These are phyloP conservation scores for Clitarchus hookeri DNA, from an alignment of 2,888 invertebrate species.

Conservation along the genomic window DNA sequence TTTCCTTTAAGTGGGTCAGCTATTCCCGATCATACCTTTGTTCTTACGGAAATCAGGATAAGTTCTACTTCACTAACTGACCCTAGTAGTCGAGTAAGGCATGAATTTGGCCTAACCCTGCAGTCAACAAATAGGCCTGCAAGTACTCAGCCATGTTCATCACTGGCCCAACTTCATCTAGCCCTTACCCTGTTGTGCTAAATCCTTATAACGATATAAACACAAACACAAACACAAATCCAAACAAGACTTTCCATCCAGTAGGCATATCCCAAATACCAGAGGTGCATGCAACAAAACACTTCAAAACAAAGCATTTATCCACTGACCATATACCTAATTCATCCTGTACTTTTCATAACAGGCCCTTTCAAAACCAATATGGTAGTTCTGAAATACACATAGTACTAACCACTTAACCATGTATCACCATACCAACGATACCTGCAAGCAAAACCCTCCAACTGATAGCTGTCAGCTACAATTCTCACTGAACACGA, in stretches of 20 bases:
- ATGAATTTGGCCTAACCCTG: too few relatives aligned
- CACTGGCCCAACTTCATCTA: background rate
- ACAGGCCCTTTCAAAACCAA: too few relatives aligned
- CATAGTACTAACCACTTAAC: too few relatives aligned
- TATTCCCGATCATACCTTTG: constrained; percentile 25
- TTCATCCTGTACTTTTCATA: too few relatives aligned
- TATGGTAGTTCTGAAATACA: too few relatives aligned
- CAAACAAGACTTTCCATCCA: constrained; percentile 15
- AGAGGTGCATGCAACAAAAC: background rate
- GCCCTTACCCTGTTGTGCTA: background rate
- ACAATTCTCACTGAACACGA: constrained; percentile 1
- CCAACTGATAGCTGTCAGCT: too few relatives aligned
- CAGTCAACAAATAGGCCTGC: background rate
- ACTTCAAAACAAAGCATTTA: background rate
- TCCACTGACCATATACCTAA: too few relatives aligned
- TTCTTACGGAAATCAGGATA: background rate
- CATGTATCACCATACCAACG: too few relatives aligned
- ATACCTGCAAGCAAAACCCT: too few relatives aligned
- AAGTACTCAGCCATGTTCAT: background rate
- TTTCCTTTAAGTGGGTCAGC: constrained; percentile 10
- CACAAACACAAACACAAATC: background rate
- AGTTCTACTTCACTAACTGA: background rate
- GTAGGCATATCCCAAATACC: too few relatives aligned
- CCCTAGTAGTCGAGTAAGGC: background rate
- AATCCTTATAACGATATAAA: background rate